Percentiles rank a stretch among this genome's conserved stretches.
These are phyloP conservation scores for Ischnus inquisitorius DNA, from an alignment of 2,888 invertebrate species.

Conservation along the genomic window DNA sequence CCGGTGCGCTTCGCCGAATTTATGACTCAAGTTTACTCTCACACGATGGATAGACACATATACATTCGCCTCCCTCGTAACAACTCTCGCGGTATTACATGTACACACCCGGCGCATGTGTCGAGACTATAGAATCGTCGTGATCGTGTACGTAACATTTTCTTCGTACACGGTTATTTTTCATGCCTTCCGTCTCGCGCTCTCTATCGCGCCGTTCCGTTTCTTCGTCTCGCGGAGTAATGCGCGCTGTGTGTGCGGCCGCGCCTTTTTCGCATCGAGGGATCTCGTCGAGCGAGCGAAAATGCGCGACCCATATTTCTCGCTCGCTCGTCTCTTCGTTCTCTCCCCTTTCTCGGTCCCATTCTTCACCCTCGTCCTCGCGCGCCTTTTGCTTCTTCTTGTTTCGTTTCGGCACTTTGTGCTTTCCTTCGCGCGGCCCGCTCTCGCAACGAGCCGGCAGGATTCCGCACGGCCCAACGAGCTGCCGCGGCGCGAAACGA, in stretches of 20 bases:
- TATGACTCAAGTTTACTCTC: slow-evolving; percentile 56
- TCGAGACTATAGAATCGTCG: not conserved
- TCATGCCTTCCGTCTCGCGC: slow-evolving; percentile 11
- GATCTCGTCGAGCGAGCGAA: slow-evolving; percentile 50
- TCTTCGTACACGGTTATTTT: slow-evolving; percentile 45
- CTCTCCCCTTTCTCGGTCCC: slow-evolving; percentile 36
- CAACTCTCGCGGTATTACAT: not conserved
- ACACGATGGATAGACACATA: slow-evolving; percentile 28
- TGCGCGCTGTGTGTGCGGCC: not conserved
- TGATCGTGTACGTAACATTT: slow-evolving; percentile 7
- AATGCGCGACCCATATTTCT: slow-evolving; percentile 61
- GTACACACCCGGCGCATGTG: not conserved
- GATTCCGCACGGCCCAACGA: too few relatives aligned
- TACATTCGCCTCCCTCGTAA: not conserved
- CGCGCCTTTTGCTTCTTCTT: slow-evolving; percentile 67
- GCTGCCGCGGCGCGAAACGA: slow-evolving; percentile 16
- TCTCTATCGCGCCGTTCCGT: slow-evolving; percentile 35
- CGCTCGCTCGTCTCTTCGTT: slow-evolving; percentile 21
- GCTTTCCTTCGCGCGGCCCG: slow-evolving; percentile 1
- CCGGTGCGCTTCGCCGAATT: slow-evolving; percentile 62
- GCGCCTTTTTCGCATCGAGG: slow-evolving; percentile 52
- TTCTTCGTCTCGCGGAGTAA: slow-evolving; percentile 14
- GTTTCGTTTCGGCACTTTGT: slow-evolving; percentile 72
- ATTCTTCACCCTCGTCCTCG: slow-evolving; percentile 64
- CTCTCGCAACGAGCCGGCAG: too few relatives aligned